phyloP scores from a whole-genome alignment of 2,113 vertebrate species.

The Solea senegalensis region DNA sequence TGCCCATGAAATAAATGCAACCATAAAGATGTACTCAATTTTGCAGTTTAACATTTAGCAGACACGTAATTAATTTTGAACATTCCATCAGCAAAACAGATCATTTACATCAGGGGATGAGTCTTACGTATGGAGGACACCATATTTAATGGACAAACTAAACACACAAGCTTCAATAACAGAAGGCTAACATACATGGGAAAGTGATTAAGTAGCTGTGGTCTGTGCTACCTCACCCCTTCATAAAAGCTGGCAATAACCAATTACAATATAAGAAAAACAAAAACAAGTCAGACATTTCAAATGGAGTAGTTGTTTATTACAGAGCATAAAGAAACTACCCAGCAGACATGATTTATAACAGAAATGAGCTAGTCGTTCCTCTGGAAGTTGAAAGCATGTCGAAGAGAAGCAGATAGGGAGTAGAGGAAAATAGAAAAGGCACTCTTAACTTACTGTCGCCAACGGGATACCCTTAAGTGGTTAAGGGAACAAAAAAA shows the following conservation, averaged over 20 bases:
- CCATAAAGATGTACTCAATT: too few relatives aligned
- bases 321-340: slow-evolving; percentile 70
- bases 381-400: slow-evolving; percentile 56
- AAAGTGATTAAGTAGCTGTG: too few relatives aligned
- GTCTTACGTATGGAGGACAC: too few relatives aligned
- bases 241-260: neutral
- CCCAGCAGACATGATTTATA: slow-evolving; percentile 62
- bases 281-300: neutral
- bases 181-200: too few relatives aligned
- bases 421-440: slow-evolving; percentile 79
- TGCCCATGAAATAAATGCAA: too few relatives aligned
- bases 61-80: too few relatives aligned
- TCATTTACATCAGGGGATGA: too few relatives aligned
- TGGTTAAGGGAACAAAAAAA: slow-evolving; percentile 41
- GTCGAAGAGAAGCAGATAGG: slow-evolving; percentile 44
- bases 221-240: too few relatives aligned
- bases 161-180: too few relatives aligned
- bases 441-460: slow-evolving; percentile 87
- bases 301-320: slow-evolving; percentile 70
- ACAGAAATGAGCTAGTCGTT: slow-evolving; percentile 66
- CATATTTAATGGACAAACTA: too few relatives aligned
- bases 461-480: slow-evolving; percentile 67
- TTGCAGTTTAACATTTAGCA: too few relatives aligned
- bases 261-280: neutral
- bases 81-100: too few relatives aligned